Percentiles rank a stretch among this genome's conserved stretches.
phyloP scores from a whole-genome alignment of 2,797 vertebrate genomes.

The Neosilurus mollespiculum region DNA sequence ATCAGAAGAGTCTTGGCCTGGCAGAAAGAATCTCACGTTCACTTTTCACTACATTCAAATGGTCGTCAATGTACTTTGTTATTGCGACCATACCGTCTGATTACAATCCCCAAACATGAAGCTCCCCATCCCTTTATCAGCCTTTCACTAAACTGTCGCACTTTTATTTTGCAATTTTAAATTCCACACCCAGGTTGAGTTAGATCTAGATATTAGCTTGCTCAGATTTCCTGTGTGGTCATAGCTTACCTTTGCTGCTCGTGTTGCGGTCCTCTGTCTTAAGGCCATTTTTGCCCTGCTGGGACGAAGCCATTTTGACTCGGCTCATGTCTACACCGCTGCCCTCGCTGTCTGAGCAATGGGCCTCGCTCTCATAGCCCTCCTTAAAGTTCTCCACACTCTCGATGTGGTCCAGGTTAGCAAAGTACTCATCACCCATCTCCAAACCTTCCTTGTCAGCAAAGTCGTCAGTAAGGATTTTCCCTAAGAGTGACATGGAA shows the following conservation, averaged over 20 bases:
- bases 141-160: background rate
- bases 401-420: slow-evolving; percentile 97
- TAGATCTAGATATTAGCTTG: background rate
- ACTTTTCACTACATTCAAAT: background rate
- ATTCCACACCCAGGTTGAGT: background rate
- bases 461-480: slow-evolving; percentile 96
- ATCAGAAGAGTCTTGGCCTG: slow-evolving; percentile 72
- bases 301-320: slow-evolving; percentile 68
- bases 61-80: no score
- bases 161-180: background rate
- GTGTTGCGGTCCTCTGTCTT: slow-evolving; percentile 57
- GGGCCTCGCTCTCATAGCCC: slow-evolving; percentile 95
- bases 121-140: background rate
- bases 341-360: slow-evolving; percentile 91
- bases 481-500: slow-evolving; percentile 73
- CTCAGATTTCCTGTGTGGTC: background rate
- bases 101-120: background rate
- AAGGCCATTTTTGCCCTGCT: slow-evolving; percentile 63
- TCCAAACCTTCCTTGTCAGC: slow-evolving; percentile 96
- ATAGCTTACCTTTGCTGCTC: slow-evolving; percentile 51
- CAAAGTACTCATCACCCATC: slow-evolving; percentile 98
- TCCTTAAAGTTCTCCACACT: slow-evolving; percentile 99
- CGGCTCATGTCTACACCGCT: slow-evolving; percentile 88
- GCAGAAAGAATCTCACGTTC: background rate
- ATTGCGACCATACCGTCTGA: background rate